These are phyloP conservation scores for Entomobrya multifasciata DNA, from an alignment of 2,888 invertebrate species.

Conservation along the genomic window DNA sequence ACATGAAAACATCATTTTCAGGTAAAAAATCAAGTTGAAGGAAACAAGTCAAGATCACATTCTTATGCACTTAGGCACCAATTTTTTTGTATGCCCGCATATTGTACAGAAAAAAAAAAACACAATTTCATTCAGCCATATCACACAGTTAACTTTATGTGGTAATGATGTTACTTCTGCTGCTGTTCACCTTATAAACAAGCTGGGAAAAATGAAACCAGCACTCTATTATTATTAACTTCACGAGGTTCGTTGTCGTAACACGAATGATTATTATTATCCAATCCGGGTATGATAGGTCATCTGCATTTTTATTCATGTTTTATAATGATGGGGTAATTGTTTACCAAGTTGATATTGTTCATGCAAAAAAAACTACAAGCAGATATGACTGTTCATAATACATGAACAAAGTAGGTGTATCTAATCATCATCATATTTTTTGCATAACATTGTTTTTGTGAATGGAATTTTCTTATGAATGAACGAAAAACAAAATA, in stretches of 20 bases:
- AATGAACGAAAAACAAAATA: slow-evolving; percentile 42
- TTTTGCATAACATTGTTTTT: slow-evolving; percentile 40
- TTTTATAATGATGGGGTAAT: slow-evolving; percentile 55
- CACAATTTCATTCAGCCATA: neutral
- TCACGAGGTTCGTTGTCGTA: slow-evolving; percentile 39
- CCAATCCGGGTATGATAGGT: slow-evolving; percentile 66
- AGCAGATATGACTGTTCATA: neutral
- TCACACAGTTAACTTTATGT: neutral
- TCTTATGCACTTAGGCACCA: slow-evolving; percentile 4
- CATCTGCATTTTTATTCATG: slow-evolving; percentile 58
- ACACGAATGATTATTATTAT: slow-evolving; percentile 59
- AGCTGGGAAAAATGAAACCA: slow-evolving; percentile 46
- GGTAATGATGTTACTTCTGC: neutral
- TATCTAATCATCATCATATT: slow-evolving; percentile 6
- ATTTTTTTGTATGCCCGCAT: neutral
- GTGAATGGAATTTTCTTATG: slow-evolving; percentile 52
- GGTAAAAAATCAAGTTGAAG: slow-evolving; percentile 40
- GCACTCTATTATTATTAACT: slow-evolving; percentile 60
- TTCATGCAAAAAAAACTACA: slow-evolving; percentile 35
- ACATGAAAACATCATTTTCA: slow-evolving; percentile 41
- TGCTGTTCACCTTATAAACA: slow-evolving; percentile 45
- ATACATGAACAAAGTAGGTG: neutral
- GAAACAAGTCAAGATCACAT: slow-evolving; percentile 49
- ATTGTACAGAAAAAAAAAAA: neutral
- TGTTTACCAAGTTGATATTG: slow-evolving; percentile 55